These are phyloP conservation scores for Venustaconcha ellipsiformis DNA, from an alignment of 1,140 invertebrate genomes.

Conservation along the genomic window DNA sequence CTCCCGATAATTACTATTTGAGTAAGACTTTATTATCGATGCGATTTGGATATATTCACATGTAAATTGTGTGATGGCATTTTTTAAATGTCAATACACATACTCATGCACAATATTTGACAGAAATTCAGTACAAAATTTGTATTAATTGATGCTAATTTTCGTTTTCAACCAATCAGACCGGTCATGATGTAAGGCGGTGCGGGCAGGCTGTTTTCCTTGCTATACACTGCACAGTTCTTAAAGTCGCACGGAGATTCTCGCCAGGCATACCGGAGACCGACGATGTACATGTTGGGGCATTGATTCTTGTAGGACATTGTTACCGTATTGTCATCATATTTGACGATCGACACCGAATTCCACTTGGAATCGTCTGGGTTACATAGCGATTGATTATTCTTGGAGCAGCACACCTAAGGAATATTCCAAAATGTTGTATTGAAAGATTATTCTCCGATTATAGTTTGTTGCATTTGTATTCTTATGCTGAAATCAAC, in stretches of 20 bases:
- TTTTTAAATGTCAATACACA: too few species aligned
- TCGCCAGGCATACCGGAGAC: conserved; percentile 50
- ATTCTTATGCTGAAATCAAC: too few species aligned
- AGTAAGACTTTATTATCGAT: too few species aligned
- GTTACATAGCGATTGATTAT: conserved; percentile 31
- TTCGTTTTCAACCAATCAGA: not conserved
- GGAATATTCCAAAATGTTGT: not conserved
- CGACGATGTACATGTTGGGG: conserved; percentile 14
- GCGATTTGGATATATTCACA: too few species aligned
- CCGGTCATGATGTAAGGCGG: conserved; percentile 36
- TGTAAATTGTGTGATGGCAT: too few species aligned
- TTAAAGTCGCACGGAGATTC: conserved; percentile 56
- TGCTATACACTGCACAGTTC: conserved; percentile 57
- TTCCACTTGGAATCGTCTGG: conserved; percentile 38
- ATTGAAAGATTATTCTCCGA: too few species aligned
- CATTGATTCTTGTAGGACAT: conserved; percentile 12
- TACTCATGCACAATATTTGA: too few species aligned
- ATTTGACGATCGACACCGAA: conserved; percentile 36
- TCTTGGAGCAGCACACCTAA: conserved; percentile 47
- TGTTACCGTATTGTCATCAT: conserved; percentile 32
- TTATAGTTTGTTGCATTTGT: too few species aligned
- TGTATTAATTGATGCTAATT: too few species aligned
- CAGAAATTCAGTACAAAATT: too few species aligned
- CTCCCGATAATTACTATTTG: too few species aligned
- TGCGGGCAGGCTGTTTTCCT: conserved; percentile 43